Base-by-base conservation (phyloP, 2,113 vertebrate species). In the Tautogolabrus adspersus region DNA sequence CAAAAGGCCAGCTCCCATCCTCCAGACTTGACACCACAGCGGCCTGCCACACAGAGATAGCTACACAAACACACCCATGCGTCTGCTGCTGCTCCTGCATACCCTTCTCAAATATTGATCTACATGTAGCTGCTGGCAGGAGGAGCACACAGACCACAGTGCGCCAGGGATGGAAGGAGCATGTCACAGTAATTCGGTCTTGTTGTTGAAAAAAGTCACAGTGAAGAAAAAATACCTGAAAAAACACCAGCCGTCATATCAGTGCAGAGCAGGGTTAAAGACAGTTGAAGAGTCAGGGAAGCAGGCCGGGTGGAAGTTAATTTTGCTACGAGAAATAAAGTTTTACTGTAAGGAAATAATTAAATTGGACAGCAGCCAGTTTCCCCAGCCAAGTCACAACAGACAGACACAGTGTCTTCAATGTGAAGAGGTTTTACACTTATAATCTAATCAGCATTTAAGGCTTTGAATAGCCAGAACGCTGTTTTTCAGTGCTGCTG, bases 61-160 rank as follows among this genome's bases (percentile, higher is more conserved):
- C 47, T 44, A 23, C 60, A 79, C 84, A 82, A 83, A 83, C 82
- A 71, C 42, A 58, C 67, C 42, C 62, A 80, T n/a, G 66, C n/a
- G n/a, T n/a, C 67, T 42, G 69, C 67, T 56, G 52, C 72, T 11
- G 30, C 30, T 34, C 6, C 30, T 34, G 37, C 70, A 44, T 30
- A 57, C 42, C 34, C 44, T 68, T 12, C 84, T 92, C 88, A 88
- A 90, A 92, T 90, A 92, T 91, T 91, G 89, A 92, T 92, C 87
- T 85, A 56, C 23, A n/a, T 78, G 52, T 77, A 79, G 64, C 49
- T 34, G 58, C 19, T 77, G 67, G 78, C 51, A 66, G 61, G 22
- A 57, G 55, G 40, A 72, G 49, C 52, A 47, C 60, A 34, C 10
- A 0, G 67, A 13, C 56, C 57, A 22, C 8, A 42, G 77, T 63